These are phyloP conservation scores for Sinhomidia bicolor DNA, from an alignment of 2,888 invertebrate genomes.

Conservation along the genomic window DNA sequence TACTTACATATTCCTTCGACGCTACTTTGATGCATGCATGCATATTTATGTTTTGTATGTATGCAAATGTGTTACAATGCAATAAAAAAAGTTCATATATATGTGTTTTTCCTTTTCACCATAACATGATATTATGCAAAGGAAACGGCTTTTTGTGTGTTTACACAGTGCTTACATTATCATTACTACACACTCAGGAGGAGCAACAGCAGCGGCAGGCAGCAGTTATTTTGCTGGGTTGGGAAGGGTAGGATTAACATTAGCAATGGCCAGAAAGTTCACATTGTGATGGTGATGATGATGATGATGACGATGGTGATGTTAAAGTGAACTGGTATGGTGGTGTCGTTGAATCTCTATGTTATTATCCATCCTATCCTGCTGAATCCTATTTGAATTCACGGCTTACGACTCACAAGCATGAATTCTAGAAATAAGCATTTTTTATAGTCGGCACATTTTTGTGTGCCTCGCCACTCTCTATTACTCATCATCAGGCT, in stretches of 20 bases:
- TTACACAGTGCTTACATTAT: conserved; percentile 50
- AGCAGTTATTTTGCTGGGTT: conserved; percentile 25
- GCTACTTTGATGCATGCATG: conserved; percentile 3
- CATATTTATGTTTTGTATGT: neutral
- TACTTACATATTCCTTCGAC: neutral
- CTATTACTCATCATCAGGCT: conserved; percentile 50
- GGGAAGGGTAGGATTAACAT: conserved; percentile 3
- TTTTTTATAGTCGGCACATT: conserved; percentile 27
- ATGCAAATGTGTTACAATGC: conserved; percentile 45
- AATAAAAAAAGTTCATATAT: conserved; percentile 19
- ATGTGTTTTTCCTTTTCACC: conserved; percentile 26
- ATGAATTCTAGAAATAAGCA: neutral
- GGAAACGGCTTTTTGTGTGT: conserved; percentile 41
- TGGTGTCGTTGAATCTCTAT: neutral
- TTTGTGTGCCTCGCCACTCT: conserved; percentile 22
- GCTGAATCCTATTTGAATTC: neutral
- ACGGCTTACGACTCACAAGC: neutral
- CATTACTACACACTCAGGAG: conserved; percentile 30
- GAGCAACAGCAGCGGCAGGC: neutral
- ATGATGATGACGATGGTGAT: neutral
- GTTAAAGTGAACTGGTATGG: conserved; percentile 14
- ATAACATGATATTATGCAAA: conserved; percentile 49
- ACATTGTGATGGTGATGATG: neutral
- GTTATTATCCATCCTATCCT: neutral
- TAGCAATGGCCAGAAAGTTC: conserved; percentile 41